Base-by-base conservation (phyloP, 2,797 vertebrate species). In the Poecilia picta region DNA sequence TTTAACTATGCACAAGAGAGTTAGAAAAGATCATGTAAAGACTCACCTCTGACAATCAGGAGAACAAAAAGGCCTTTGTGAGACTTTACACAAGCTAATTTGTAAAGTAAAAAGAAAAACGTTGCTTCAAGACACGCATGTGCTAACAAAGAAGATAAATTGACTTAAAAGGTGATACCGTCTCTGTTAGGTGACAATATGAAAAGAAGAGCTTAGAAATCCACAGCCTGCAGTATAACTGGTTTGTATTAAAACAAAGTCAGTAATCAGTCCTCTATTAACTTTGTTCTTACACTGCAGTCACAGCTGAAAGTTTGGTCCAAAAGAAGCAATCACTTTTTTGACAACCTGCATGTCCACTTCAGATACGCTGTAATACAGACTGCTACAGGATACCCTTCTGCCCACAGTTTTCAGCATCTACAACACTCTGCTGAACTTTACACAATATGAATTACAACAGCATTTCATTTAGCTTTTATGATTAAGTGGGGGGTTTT, bases 151-250 rank as follows among this genome's bases (percentile, higher is more conserved):
- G 31, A 62, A 73, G 71, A 20, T 6, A 12, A 28, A 33, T 18
- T 23, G 41, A 33, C 82, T 76, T 79, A 85, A 87, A 87, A 36
- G 20, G 33, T 15, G 36, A 79, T 73, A 82, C 4, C 2, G 39
- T 47, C 51, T 33, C 55, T 47, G 53, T 80, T 20, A 20, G 16
- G 79, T 51, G 66, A 78, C n/a, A 74, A 51, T 46, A 84, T 53
- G 41, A 66, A 16, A 64, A 46, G 16, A 64, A 36, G 59, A 62
- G 36, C 59, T 71, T 2, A 66, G 47, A 75, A 70, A 87, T 73
- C 68, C 62, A n/a, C 4, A 16, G 39, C 28, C 8, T 43, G 68
- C 55, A 81, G 33, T 0, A 46, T 45, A 12, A 23, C 18, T 74
- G 62, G 31, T 62, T 73, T 72, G 16, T 75, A 72, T 36, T 47